Conservation (phyloP, 2,888 invertebrate genomes). For the Pogonocherus hispidulus region DNA sequence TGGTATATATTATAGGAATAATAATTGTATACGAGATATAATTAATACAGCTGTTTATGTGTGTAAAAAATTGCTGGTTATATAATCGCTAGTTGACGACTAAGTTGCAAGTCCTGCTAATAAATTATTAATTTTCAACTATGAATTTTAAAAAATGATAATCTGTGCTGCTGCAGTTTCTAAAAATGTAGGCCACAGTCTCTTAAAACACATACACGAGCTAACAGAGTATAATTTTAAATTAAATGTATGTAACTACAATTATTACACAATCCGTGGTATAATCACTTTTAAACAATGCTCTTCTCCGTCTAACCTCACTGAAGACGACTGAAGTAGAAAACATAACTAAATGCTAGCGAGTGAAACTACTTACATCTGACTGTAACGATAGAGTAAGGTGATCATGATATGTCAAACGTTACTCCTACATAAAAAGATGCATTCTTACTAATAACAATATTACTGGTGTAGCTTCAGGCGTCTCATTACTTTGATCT, state of each 20-base stretch:
- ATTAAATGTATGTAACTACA: background rate
- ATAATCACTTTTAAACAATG: background rate
- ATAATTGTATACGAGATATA: slow-evolving; percentile 5
- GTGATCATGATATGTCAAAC: background rate
- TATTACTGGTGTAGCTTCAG: background rate
- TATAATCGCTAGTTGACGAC: background rate
- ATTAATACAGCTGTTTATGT: slow-evolving; percentile 2
- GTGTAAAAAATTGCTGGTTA: slow-evolving; percentile 8
- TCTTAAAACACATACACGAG: background rate
- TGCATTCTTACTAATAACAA: background rate
- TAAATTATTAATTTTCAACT: background rate
- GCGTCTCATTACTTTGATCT: background rate
- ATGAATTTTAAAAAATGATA: slow-evolving; percentile 2
- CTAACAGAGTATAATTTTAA: background rate
- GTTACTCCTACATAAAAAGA: background rate
- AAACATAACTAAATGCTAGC: background rate
- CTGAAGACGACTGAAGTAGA: background rate
- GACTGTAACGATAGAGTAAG: background rate
- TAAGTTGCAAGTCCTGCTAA: background rate
- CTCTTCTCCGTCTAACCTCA: background rate
- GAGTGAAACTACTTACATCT: too few species aligned
- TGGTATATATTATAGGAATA: slow-evolving; percentile 3
- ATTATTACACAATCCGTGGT: background rate
- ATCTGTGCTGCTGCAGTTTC: background rate
- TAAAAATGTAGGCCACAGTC: background rate